Percentiles rank a stretch among this genome's conserved stretches.
Conservation (phyloP, 2,797 vertebrate genomes). For the Galago senegalensis region DNA sequence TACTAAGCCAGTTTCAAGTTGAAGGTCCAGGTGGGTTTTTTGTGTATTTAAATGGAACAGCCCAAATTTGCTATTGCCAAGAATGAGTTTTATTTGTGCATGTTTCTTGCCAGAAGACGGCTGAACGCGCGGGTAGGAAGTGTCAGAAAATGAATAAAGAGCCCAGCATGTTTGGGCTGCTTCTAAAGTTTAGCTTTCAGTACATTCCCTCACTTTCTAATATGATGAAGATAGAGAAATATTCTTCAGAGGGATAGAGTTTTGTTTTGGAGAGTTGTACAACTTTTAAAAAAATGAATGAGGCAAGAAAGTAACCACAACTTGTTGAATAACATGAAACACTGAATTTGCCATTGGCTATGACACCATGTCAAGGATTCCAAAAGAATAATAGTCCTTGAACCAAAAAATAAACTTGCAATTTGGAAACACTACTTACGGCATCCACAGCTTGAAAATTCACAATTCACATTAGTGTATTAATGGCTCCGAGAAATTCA, state of each 20-base stretch:
- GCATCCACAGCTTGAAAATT: not conserved
- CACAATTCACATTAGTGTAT: not conserved
- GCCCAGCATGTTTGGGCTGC: not conserved
- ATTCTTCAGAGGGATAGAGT: not conserved
- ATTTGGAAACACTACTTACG: not conserved
- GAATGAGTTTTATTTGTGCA: not conserved
- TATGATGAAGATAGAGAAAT: not conserved
- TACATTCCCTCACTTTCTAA: not conserved
- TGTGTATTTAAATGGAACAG: not conserved
- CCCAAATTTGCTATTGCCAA: not conserved
- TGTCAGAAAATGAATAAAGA: not conserved
- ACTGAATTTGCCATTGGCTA: not conserved
- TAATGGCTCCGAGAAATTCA: not conserved
- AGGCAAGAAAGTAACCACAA: not conserved
- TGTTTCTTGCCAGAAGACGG: not conserved
- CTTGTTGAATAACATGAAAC: not conserved
- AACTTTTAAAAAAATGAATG: not conserved
- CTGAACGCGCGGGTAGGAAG: not conserved
- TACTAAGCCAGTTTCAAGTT: not conserved
- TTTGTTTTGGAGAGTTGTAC: not conserved
- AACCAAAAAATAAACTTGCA: not conserved
- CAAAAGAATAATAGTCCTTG: not conserved
- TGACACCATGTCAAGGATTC: not conserved
- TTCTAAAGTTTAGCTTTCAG: not conserved
- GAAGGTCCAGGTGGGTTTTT: not conserved